These are phyloP conservation scores for Venustaconcha ellipsiformis DNA, from an alignment of 1,140 invertebrate species.

Conservation along the genomic window DNA sequence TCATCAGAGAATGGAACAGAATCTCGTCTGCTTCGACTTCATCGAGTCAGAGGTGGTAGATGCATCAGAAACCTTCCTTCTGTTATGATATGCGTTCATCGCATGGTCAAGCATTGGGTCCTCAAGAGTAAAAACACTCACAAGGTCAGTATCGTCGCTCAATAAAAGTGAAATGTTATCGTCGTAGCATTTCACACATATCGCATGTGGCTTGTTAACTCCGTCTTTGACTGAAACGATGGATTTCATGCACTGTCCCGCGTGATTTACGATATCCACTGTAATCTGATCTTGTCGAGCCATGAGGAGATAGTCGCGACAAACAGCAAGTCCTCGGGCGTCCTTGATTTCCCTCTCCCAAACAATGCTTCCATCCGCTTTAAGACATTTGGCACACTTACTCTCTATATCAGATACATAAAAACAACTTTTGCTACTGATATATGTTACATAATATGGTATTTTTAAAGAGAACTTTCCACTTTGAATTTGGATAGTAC, in stretches of 20 bases:
- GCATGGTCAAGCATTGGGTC: conserved; percentile 22
- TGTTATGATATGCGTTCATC: background rate
- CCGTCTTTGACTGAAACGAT: conserved; percentile 12
- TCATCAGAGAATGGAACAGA: too few relatives aligned
- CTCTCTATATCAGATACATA: conserved; percentile 7
- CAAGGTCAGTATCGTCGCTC: conserved; percentile 17
- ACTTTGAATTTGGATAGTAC: background rate
- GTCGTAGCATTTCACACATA: background rate
- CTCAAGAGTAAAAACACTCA: conserved; percentile 11
- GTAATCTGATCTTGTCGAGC: conserved; percentile 13
- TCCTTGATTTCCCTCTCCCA: conserved; percentile 17
- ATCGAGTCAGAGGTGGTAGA: too few relatives aligned
- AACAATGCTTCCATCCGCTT: conserved; percentile 1
- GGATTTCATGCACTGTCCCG: conserved; percentile 16
- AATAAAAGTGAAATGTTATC: conserved; percentile 2
- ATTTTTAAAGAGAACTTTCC: conserved; percentile 2
- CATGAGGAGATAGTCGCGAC: conserved; percentile 4
- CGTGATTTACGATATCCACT: conserved; percentile 8
- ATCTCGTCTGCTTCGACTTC: too few relatives aligned
- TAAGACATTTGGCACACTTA: conserved; percentile 17
- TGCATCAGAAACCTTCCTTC: background rate
- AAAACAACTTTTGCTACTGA: background rate
- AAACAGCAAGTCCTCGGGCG: conserved; percentile 5
- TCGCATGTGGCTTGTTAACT: conserved; percentile 1
- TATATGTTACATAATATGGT: conserved; percentile 13